Evolutionary conservation across 2,888 invertebrate genomes (phyloP).

Genomic region (Drosophila trichaetosa): DNA sequence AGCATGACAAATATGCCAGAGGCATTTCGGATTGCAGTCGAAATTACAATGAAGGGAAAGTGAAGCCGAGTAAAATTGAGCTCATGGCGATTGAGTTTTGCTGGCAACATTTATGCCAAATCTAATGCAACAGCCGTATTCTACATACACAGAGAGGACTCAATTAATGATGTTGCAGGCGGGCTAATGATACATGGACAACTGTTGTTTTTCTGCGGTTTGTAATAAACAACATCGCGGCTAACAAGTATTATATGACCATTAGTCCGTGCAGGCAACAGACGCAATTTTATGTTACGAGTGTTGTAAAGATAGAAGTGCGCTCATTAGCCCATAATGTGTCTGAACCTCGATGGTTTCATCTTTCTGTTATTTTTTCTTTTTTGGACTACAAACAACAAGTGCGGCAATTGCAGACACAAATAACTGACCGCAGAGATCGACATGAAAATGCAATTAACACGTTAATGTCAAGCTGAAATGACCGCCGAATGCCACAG

Average conservation of each 20-base stretch:
- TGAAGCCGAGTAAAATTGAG: constrained; percentile 12
- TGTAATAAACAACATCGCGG: constrained; percentile 8
- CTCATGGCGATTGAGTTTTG: constrained; percentile 16
- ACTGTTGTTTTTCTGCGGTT: constrained; percentile 57
- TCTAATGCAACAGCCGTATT: constrained; percentile 5
- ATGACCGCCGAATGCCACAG: constrained; percentile 42
- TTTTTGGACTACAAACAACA: constrained; percentile 29
- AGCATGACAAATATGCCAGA: constrained; percentile 25
- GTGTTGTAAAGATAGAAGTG: constrained; percentile 17
- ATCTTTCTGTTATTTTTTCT: constrained; percentile 5
- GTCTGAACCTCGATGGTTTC: constrained; percentile 23
- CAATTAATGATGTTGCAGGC: constrained; percentile 15
- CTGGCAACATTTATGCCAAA: constrained; percentile 9
- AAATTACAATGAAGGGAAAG: constrained; percentile 25
- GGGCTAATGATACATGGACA: constrained; percentile 64
- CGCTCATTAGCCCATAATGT: constrained; percentile 63
- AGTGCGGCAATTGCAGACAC: constrained; percentile 13
- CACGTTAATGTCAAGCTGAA: constrained; percentile 72
- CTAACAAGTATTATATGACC: constrained; percentile 38
- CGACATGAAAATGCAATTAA: constrained; percentile 80
- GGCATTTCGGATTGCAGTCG: constrained; percentile 23
- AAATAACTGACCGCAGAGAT: constrained; percentile 59
- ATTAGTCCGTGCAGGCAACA: constrained; percentile 40
- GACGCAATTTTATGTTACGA: neutral
- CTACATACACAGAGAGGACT: neutral